Base-by-base conservation (phyloP, 53 echinoderm and acorn worm species). In the Paracentrotus lividus region DNA sequence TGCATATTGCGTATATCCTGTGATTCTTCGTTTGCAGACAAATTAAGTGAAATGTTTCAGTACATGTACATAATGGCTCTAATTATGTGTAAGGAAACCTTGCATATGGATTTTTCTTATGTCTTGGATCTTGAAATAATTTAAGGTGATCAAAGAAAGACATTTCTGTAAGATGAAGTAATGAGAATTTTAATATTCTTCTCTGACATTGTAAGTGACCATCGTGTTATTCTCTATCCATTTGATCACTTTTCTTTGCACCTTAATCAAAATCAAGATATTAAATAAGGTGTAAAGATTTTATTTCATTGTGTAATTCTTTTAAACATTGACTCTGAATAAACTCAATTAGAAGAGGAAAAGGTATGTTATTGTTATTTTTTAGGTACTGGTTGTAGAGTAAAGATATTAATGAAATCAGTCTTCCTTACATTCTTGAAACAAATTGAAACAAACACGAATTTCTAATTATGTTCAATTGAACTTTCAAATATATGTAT, bases 241-340 rank as follows among this genome's bases (percentile, higher is more conserved):
- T 1, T 0, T 57, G 57, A 57, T 57, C 4, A 57, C 1, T 57
- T 34, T 18, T 58, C 8, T 67, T 67, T 69, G 9, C 69, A 69
- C 69, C 69, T 20, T 31, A 24, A 34, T 14, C 36, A 2, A 68
- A 5, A 57, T 31, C 69, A 69, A 38, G 69, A 38, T 33, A 34
- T 69, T 18, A 18, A 69, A 3, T 33, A 36, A 69, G 34, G 69
- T 69, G 38, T 69, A 69, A 69, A 1, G 31, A 69, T 38, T 8
- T 3, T 31, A 38, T 4, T 69, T 10, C 32, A 34, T 36, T 3
- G 38, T 34, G 34, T 27, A 69, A 20, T 69, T 69, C 69, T 69
- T 69, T 69, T 69, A 69, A 57, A 69, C 69, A 69, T 34, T 69
- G 69, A 69, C 69, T 69, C 69, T 36, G 69, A 69, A 69, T 69